These are phyloP conservation scores for Noctua janthe DNA, from an alignment of 2,888 invertebrate genomes.

Conservation along the genomic window DNA sequence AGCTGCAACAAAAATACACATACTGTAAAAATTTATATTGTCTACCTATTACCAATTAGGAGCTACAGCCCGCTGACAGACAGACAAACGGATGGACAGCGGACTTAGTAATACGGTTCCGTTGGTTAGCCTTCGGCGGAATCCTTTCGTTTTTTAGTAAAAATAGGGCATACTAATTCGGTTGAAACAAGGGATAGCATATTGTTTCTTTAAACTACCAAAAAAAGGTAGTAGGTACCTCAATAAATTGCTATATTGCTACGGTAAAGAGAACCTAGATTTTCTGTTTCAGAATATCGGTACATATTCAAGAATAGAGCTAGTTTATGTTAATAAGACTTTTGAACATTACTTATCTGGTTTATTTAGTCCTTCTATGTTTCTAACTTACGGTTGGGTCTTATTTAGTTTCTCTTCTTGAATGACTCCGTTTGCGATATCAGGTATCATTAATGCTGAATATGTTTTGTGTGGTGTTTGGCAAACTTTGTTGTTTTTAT, in stretches of 20 bases:
- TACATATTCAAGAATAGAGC: background rate
- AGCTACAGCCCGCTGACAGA: too few relatives aligned
- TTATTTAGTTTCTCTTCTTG: slow-evolving; percentile 9
- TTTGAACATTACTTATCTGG: background rate
- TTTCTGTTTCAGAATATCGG: slow-evolving; percentile 1
- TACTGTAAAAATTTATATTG: too few relatives aligned
- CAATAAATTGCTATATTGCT: slow-evolving; percentile 6
- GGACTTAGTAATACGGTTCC: too few relatives aligned
- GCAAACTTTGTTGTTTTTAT: background rate
- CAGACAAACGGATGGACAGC: too few relatives aligned
- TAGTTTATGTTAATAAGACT: slow-evolving; percentile 24
- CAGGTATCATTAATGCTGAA: background rate
- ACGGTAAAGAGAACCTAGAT: background rate
- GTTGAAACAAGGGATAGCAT: background rate
- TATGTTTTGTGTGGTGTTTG: background rate
- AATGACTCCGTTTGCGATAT: background rate
- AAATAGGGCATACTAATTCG: background rate
- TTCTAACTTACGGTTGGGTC: slow-evolving; percentile 1
- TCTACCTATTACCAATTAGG: too few relatives aligned
- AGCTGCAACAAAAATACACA: too few relatives aligned
- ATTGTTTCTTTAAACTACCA: background rate
- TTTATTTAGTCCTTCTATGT: slow-evolving; percentile 6
- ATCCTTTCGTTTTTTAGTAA: background rate
- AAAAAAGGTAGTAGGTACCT: background rate
- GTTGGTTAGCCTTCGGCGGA: too few relatives aligned